Base-by-base conservation (phyloP, 2,113 vertebrate species). In the Polypterus bichir region DNA sequence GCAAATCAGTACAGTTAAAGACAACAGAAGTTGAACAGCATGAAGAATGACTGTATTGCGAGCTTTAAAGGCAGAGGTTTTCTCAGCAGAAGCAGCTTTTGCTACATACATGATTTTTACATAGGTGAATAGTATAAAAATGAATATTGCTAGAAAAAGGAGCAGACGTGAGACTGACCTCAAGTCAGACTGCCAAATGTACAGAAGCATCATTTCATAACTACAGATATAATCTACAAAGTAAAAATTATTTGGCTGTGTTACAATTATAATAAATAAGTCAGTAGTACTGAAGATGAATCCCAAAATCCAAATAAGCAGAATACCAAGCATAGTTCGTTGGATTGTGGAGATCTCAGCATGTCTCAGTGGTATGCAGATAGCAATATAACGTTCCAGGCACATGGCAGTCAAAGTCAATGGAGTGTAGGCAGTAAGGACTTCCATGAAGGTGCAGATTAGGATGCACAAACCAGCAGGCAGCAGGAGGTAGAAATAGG, bases 21-120 rank as follows among this genome's bases (percentile, higher is more conserved):
- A 88, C 9, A 88, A 75, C 70, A 86, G 68, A 67, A 88, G 73
- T 81, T 86, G 81, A 9, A 74, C 65, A 0, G 81, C 82, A 0
- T 88, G 86, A 1, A 88, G 79, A 62, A 85, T 68, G 62, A 88
- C 81, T 0, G 86, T 86, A 74, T 86, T 86, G 5, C 86, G 70
- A 9, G 83, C 86, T 51, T 69, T 80, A 7, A 59, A 78, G 48
- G 77, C 78, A 0, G 76, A 82, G 4, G 63, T 54, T 64, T 79
- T 69, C 58, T 83, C 71, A 1, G 70, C 66, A 1, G 83, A 84
- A 2, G 77, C 84, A 0, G 81, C 83, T 3, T 52, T 67, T 0
- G 82, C 84, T 0, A 73, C 11, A 69, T 81, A 47, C 77, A 86
- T 77, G 64, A 86, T 86, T 68, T 74, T 81, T 4, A 75, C 78